Conservation (phyloP, 2,888 invertebrate genomes). For the Torymus aiolomorphi region DNA sequence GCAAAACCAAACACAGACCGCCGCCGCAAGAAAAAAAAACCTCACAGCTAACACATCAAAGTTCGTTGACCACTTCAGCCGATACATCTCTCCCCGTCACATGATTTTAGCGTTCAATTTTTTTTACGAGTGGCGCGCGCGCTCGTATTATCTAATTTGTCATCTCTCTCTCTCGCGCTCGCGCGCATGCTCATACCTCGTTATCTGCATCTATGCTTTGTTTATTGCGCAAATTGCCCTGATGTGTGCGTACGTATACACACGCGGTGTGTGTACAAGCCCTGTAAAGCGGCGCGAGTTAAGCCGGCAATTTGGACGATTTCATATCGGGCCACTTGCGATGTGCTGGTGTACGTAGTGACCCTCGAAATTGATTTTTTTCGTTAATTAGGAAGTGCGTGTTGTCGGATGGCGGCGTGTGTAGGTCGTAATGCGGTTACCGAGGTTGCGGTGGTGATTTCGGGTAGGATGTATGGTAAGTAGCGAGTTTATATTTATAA, state of each 20-base stretch:
- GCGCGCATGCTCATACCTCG: constrained; percentile 21
- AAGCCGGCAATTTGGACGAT: constrained; percentile 8
- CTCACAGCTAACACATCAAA: no score
- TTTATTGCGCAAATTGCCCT: constrained; percentile 36
- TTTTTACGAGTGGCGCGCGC: not conserved
- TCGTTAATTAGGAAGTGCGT: constrained; percentile 47
- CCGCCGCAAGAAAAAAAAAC: no score
- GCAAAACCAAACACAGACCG: no score
- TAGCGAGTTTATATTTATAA: not conserved
- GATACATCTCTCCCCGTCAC: no score
- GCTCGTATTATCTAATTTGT: constrained; percentile 43
- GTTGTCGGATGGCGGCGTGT: constrained; percentile 11
- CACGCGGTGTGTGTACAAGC: not conserved
- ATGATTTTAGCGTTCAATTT: no score
- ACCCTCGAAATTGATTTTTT: constrained; percentile 43
- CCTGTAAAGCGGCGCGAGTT: constrained; percentile 17
- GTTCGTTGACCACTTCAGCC: no score
- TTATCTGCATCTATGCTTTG: constrained; percentile 34
- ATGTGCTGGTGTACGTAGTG: no score
- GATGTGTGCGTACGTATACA: no score
- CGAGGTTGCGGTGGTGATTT: constrained; percentile 14
- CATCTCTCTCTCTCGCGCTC: constrained; percentile 10
- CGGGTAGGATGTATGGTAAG: no score
- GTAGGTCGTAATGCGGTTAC: not conserved
- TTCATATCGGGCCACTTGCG: constrained; percentile 17